These are phyloP conservation scores for Scleropages formosus DNA, from an alignment of 2,797 vertebrate species.

Conservation along the genomic window DNA sequence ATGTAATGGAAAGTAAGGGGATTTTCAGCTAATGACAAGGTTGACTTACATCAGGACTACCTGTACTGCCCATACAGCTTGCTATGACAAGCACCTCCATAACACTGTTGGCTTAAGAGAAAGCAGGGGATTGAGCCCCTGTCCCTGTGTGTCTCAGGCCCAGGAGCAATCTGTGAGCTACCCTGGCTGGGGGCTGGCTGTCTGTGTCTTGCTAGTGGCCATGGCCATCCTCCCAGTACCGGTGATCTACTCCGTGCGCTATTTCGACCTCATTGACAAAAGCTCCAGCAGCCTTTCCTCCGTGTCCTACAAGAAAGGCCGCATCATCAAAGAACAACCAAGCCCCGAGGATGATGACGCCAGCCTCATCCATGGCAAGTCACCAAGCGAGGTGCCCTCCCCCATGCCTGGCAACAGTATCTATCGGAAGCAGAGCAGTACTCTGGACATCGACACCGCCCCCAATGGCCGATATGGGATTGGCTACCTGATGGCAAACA, in stretches of 20 bases:
- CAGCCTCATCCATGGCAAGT: constrained; percentile 86
- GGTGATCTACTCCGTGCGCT: constrained; percentile 77
- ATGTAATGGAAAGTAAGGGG: no score
- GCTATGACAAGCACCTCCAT: no score
- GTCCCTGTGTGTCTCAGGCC: constrained; percentile 66
- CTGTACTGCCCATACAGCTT: no score
- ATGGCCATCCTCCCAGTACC: constrained; percentile 87
- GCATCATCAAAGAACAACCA: constrained; percentile 83
- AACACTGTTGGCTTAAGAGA: no score
- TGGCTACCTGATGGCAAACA: constrained; percentile 89
- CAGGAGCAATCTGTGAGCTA: constrained; percentile 74
- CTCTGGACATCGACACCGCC: constrained; percentile 71
- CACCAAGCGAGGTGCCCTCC: constrained; percentile 82
- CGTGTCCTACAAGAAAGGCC: constrained; percentile 90
- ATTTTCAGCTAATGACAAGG: no score
- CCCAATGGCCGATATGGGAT: constrained; percentile 91
- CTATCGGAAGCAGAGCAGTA: constrained; percentile 83
- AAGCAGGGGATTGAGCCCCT: no score
- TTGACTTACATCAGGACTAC: no score
- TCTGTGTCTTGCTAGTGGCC: constrained; percentile 83
- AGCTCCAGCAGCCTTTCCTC: constrained; percentile 71
- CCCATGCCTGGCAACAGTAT: constrained; percentile 85
- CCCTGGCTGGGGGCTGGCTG: constrained; percentile 80
- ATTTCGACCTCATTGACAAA: constrained; percentile 80
- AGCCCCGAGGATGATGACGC: constrained; percentile 76